These are phyloP conservation scores for Tringa solitaria DNA, from an alignment of 2,113 vertebrate genomes.

Conservation along the genomic window DNA sequence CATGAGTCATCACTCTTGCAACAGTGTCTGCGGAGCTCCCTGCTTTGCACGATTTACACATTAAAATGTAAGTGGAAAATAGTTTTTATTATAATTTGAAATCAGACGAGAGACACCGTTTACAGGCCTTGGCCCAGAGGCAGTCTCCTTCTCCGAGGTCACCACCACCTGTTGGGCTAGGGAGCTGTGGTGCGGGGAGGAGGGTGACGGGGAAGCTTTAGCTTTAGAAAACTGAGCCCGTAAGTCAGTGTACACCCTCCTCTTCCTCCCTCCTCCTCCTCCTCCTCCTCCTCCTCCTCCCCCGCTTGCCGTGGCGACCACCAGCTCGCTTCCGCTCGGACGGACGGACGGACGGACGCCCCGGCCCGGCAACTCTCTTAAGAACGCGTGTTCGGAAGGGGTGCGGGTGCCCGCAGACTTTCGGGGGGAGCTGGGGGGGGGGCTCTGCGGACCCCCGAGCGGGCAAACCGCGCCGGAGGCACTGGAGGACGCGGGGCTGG, in stretches of 20 bases:
- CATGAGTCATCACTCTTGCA: constrained; percentile 30
- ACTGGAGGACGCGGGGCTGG: not conserved
- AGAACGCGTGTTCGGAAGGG: not conserved
- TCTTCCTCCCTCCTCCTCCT: not conserved
- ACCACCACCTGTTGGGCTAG: not conserved
- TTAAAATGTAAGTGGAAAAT: not conserved
- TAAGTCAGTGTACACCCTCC: accelerated
- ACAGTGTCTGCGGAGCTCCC: not conserved
- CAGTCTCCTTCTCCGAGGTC: not conserved
- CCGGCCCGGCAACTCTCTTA: not conserved
- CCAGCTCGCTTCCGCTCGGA: not conserved
- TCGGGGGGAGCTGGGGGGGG: accelerated
- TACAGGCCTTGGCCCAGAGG: not conserved
- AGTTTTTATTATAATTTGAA: not conserved
- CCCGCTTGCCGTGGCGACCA: not conserved
- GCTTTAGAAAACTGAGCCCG: not conserved
- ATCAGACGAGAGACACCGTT: not conserved
- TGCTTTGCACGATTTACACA: not conserved
- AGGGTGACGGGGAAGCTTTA: not conserved
- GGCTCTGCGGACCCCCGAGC: not conserved
- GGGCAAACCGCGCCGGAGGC: not conserved
- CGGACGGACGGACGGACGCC: too few species aligned
- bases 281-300: too few species aligned
- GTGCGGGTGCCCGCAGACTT: accelerated
- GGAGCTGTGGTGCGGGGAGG: not conserved